These are phyloP conservation scores for Agrilus cyanescens DNA, from an alignment of 2,888 invertebrate genomes.

Conservation along the genomic window DNA sequence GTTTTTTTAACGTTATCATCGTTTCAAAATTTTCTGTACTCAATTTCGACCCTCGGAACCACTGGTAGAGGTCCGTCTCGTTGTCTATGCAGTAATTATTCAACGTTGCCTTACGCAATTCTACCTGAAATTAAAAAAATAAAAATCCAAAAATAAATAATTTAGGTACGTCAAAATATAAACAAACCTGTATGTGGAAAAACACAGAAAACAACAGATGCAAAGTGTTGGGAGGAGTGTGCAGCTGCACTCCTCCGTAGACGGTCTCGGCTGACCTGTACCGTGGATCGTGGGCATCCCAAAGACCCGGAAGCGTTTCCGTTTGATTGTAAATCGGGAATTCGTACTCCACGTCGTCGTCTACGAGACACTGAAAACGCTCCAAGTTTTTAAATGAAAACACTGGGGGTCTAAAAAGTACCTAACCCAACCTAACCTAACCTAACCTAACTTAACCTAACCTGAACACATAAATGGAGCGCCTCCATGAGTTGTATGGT, in stretches of 20 bases:
- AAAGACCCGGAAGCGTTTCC: conserved; percentile 53
- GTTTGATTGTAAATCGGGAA: conserved; percentile 60
- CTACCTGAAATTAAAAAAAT: conserved; percentile 20
- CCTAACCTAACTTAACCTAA: conserved; percentile 23
- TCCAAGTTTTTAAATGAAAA: too few relatives aligned
- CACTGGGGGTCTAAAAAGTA: too few relatives aligned
- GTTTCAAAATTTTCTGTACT: conserved; percentile 57
- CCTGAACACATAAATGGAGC: conserved; percentile 54
- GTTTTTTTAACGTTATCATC: conserved; percentile 49
- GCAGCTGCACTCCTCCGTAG: conserved; percentile 53
- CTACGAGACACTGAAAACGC: conserved; percentile 49
- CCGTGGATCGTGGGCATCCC: conserved; percentile 47
- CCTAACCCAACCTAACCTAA: too few relatives aligned
- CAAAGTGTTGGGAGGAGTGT: conserved; percentile 42
- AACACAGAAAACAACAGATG: conserved; percentile 55
- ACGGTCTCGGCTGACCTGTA: conserved; percentile 36
- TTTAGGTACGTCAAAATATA: too few relatives aligned
- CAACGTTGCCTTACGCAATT: conserved; percentile 27
- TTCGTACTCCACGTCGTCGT: conserved; percentile 62
- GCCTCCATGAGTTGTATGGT: conserved; percentile 58
- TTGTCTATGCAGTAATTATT: conserved; percentile 31
- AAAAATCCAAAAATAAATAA: too few relatives aligned
- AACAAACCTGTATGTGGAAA: conserved; percentile 51
- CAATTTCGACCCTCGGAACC: conserved; percentile 59
- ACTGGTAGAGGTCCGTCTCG: conserved; percentile 59